Base-by-base conservation (phyloP, 2,888 invertebrate genomes). In the Eupithecia subumbrata region DNA sequence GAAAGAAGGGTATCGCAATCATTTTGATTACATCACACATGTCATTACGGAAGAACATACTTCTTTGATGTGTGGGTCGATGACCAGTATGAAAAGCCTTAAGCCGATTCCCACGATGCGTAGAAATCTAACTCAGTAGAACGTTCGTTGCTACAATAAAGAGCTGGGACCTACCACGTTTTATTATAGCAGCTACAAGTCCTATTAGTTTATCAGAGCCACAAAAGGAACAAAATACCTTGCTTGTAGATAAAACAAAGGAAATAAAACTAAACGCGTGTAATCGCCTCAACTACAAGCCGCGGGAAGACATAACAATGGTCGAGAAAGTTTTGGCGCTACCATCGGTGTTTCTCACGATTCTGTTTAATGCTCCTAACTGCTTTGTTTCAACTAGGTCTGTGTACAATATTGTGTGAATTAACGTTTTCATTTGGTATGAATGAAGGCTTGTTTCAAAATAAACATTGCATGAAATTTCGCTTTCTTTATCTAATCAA, bases 311-410 rank as follows among this genome's bases (percentile, higher is more conserved):
- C 81, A 80, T 81, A 86, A 88, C 86, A 90, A 89, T 88, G 84
- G 81, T 78, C 82, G 86, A 86, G 87, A 88, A 88, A 89, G 88
- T 87, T 86, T 78, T 80, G 82, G 79, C 83, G 84, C 82, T 84
- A 83, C 85, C 84, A 77, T 63, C 60, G 72, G 72, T 45, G 71
- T 76, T 79, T 81, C 79, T 73, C 80, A 82, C 79, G 74, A 73
- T 77, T 45, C 71, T 69, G 63, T 64, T 25, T 69, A 64, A 77
- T 70, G 69, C 22, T 66, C 48, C 67, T 77, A 69, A 64, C 64
- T 69, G 63, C 74, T 76, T 66, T 76, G 64, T 73, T 73, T 63
- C 56, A 72, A 69, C 37, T 76, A 48, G 71, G 45, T 69, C 69
- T 74, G 52, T 71, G 71, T 69, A 69, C 64, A 69, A 72, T 73